Conservation (phyloP, 2,888 invertebrate species). For the Brachycybe producta region DNA sequence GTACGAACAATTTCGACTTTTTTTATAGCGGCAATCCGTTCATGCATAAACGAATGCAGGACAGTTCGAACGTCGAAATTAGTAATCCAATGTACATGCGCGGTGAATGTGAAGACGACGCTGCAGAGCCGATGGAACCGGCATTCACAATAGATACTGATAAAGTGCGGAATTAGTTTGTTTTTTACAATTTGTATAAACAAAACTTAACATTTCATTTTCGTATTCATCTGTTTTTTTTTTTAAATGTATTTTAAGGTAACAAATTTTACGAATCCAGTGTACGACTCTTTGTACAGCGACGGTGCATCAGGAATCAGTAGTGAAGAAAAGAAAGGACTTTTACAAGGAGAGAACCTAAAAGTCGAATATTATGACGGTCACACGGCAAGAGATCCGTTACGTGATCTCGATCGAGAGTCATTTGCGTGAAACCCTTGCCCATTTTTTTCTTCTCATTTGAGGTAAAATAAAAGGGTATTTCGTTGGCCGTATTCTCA, state of each 20-base stretch:
- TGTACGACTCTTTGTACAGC: constrained; percentile 67
- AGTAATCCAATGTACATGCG: constrained; percentile 73
- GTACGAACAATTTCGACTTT: too few relatives aligned
- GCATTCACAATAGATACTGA: constrained; percentile 45
- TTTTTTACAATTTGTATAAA: not conserved
- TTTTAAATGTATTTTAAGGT: constrained; percentile 37
- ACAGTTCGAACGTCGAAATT: constrained; percentile 61
- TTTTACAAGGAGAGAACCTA: constrained; percentile 28
- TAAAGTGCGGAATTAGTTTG: constrained; percentile 38
- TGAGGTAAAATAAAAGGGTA: too few relatives aligned
- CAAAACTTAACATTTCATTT: not conserved
- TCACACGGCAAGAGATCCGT: constrained; percentile 8
- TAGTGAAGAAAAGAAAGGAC: constrained; percentile 36
- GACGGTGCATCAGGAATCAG: constrained; percentile 28
- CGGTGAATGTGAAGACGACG: constrained; percentile 46
- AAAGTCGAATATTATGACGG: constrained; percentile 21
- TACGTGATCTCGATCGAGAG: constrained; percentile 15
- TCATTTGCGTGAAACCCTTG: constrained; percentile 16
- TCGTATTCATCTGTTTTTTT: constrained; percentile 18
- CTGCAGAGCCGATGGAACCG: constrained; percentile 34
- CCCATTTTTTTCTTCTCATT: too few relatives aligned
- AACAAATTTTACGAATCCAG: constrained; percentile 72
- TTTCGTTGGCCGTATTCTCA: not conserved
- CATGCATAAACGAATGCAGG: constrained; percentile 63
- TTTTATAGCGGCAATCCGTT: constrained; percentile 48